Evolutionary conservation across 1,140 invertebrate genomes (phyloP).

Genomic region (Drosophila nebulosa): DNA sequence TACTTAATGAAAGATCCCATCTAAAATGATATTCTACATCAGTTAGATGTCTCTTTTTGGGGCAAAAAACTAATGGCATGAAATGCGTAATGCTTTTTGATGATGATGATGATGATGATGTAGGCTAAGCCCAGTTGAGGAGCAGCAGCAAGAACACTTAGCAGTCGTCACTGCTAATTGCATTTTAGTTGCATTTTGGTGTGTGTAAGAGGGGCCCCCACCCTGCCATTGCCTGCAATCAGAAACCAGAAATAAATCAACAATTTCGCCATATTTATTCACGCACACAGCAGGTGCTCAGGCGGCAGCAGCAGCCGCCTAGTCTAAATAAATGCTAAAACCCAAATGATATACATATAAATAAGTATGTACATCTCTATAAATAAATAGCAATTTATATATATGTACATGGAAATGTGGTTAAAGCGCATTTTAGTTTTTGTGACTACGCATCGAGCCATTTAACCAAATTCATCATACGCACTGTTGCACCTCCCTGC

Average conservation of each 20-base stretch:
- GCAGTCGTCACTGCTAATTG: constrained; percentile 30
- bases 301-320: no score
- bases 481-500: constrained; percentile 37
- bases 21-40: no score
- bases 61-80: no score
- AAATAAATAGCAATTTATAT: neutral
- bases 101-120: neutral
- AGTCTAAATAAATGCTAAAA: neutral
- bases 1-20: no score
- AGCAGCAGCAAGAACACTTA: neutral
- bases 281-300: constrained; percentile 27
- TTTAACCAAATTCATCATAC: constrained; percentile 60
- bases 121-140: neutral
- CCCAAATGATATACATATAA: neutral
- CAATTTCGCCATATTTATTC: constrained; percentile 44
- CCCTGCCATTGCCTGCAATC: neutral
- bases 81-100: no score
- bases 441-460: constrained; percentile 31
- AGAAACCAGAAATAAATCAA: constrained; percentile 34
- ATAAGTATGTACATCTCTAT: neutral
- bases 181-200: constrained; percentile 23
- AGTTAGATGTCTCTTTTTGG: no score
- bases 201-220: neutral
- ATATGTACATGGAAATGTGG: neutral
- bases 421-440: constrained; percentile 29